Conservation (phyloP, 2,113 vertebrate species). For the Brachypteracias leptosomus region DNA sequence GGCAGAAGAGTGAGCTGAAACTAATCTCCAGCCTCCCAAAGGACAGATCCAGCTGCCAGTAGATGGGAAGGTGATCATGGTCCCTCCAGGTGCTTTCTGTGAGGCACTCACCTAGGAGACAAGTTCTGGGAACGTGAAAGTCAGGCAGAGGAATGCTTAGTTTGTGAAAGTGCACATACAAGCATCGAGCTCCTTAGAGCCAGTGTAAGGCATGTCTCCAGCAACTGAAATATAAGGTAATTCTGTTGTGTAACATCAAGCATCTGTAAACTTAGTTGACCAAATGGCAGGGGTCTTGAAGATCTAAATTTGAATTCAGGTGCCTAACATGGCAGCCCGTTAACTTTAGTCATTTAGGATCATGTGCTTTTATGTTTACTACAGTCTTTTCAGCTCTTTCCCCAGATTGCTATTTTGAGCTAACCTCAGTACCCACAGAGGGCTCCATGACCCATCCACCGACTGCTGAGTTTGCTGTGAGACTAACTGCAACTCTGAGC, state of each 20-base stretch:
- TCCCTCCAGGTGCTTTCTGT: neutral
- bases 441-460: neutral
- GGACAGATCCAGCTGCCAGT: neutral
- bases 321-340: neutral
- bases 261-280: neutral
- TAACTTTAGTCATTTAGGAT: neutral
- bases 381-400: neutral
- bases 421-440: neutral
- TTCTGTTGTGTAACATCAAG: fast-evolving
- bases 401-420: neutral
- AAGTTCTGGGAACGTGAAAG: neutral
- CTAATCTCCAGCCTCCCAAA: neutral
- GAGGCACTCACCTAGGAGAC: neutral
- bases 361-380: conserved; percentile 16
- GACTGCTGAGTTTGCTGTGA: conserved; percentile 43
- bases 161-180: neutral
- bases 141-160: neutral
- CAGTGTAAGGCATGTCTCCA: neutral
- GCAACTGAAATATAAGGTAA: neutral
- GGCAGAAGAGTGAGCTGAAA: neutral
- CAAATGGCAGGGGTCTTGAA: neutral
- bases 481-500: conserved; percentile 26
- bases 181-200: neutral
- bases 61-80: neutral
- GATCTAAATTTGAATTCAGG: neutral